Percentiles rank a stretch among this genome's conserved stretches.
Evolutionary conservation across 2,797 vertebrate species (phyloP).

Genomic region (Karalla daura): DNA sequence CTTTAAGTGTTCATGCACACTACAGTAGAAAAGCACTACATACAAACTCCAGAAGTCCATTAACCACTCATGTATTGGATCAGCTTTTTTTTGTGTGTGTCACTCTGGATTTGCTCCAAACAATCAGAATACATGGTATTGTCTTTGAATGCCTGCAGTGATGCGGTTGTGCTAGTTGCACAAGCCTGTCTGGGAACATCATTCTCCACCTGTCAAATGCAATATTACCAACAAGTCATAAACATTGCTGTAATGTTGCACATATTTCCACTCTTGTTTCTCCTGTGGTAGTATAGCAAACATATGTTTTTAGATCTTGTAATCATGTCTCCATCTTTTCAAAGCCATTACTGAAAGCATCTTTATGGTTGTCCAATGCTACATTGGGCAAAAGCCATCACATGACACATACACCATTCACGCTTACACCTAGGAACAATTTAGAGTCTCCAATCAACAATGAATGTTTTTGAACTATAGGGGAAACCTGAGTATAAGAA

Average conservation of each 20-base stretch:
- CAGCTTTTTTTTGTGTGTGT: slow-evolving; percentile 2
- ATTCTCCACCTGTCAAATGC: not conserved
- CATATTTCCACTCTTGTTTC: not conserved
- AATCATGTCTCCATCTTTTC: not conserved
- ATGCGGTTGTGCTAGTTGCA: not conserved
- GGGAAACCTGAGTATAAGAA: too few relatives aligned
- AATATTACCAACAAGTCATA: not conserved
- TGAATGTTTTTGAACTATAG: too few relatives aligned
- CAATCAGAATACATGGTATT: not conserved
- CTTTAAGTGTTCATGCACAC: too few relatives aligned
- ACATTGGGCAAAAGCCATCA: too few relatives aligned
- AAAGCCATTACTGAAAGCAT: too few relatives aligned
- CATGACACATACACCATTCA: too few relatives aligned
- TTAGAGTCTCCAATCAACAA: too few relatives aligned
- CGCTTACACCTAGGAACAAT: too few relatives aligned
- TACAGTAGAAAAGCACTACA: too few relatives aligned
- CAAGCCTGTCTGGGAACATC: slow-evolving; percentile 3
- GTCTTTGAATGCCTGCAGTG: not conserved
- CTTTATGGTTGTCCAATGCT: too few relatives aligned
- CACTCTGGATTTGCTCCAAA: not conserved
- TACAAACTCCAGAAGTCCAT: too few relatives aligned
- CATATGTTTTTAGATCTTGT: not conserved
- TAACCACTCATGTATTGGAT: too few relatives aligned
- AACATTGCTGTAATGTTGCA: not conserved
- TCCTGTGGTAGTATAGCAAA: not conserved